Evolutionary conservation across 2,888 invertebrate species (phyloP).

Genomic region (Sacculina carcini): DNA sequence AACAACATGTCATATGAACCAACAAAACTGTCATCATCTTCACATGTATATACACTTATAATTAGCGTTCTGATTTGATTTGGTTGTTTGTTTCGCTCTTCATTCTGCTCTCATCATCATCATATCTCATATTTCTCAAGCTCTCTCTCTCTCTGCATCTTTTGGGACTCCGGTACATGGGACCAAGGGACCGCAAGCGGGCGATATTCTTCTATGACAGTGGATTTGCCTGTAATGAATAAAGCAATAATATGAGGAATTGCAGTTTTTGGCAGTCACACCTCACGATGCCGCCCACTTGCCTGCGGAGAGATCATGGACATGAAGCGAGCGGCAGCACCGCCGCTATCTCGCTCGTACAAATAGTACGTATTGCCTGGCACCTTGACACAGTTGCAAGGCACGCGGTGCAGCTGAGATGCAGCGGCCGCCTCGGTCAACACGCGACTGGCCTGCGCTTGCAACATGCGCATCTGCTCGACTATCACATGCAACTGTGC

Average conservation of each 20-base stretch:
- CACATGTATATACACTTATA: no score
- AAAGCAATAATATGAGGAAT: slow-evolving; percentile 7
- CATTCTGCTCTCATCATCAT: no score
- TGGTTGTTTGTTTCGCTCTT: no score
- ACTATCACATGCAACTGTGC: slow-evolving; percentile 39
- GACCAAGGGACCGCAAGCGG: no score
- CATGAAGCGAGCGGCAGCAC: slow-evolving; percentile 40
- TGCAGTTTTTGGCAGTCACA: not conserved
- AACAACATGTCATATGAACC: no score
- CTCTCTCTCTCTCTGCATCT: no score
- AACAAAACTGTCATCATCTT: no score
- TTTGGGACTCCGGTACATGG: no score
- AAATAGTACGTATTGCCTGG: slow-evolving; percentile 43
- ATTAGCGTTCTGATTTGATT: no score
- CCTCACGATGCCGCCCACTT: slow-evolving; percentile 12
- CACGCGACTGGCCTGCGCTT: slow-evolving; percentile 33
- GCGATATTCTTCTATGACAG: no score
- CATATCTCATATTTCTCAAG: no score
- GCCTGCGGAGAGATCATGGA: slow-evolving; percentile 46
- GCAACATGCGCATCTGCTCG: slow-evolving; percentile 39
- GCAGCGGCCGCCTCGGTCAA: slow-evolving; percentile 31
- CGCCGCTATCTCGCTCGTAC: slow-evolving; percentile 34
- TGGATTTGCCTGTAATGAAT: no score
- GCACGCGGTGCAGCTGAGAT: slow-evolving; percentile 33
- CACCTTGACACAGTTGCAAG: slow-evolving; percentile 44